Evolutionary conservation across 1,140 invertebrate genomes (phyloP).

Genomic region (Akabosia matsudoensis): DNA sequence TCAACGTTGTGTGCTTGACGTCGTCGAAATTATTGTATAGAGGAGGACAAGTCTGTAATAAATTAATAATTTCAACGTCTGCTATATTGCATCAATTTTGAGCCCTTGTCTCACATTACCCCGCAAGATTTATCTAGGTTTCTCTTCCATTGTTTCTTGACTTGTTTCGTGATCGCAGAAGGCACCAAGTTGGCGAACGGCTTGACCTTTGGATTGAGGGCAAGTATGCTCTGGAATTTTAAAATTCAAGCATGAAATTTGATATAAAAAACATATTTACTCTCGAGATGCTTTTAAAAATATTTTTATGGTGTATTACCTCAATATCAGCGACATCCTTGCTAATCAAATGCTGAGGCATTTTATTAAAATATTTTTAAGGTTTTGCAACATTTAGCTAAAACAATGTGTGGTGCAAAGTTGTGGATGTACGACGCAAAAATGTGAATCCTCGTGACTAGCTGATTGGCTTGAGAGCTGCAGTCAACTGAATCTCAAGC

Average conservation of each 20-base stretch:
- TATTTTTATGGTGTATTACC: no score
- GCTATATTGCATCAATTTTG: slow-evolving; percentile 8
- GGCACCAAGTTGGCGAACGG: slow-evolving; percentile 72
- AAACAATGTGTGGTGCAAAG: no score
- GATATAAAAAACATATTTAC: no score
- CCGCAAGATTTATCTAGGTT: slow-evolving; percentile 79
- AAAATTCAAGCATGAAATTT: no score
- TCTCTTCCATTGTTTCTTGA: slow-evolving; percentile 92
- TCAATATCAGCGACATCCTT: slow-evolving; percentile 67
- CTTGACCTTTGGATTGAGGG: slow-evolving; percentile 77
- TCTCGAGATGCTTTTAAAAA: no score
- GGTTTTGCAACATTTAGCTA: no score
- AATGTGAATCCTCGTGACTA: no score
- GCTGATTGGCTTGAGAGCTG: no score
- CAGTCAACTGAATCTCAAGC: no score
- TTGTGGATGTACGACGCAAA: no score
- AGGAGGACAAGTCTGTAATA: slow-evolving; percentile 62
- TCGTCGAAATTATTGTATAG: slow-evolving; percentile 91
- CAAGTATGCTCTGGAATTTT: slow-evolving; percentile 75
- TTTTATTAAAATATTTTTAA: no score
- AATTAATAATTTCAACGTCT: neutral
- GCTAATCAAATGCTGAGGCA: slow-evolving; percentile 52
- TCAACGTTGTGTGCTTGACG: slow-evolving; percentile 94
- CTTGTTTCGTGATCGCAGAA: slow-evolving; percentile 75
- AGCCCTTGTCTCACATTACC: slow-evolving; percentile 59